phyloP scores from a whole-genome alignment of 2,888 invertebrate species.

The Torymus texanus region DNA sequence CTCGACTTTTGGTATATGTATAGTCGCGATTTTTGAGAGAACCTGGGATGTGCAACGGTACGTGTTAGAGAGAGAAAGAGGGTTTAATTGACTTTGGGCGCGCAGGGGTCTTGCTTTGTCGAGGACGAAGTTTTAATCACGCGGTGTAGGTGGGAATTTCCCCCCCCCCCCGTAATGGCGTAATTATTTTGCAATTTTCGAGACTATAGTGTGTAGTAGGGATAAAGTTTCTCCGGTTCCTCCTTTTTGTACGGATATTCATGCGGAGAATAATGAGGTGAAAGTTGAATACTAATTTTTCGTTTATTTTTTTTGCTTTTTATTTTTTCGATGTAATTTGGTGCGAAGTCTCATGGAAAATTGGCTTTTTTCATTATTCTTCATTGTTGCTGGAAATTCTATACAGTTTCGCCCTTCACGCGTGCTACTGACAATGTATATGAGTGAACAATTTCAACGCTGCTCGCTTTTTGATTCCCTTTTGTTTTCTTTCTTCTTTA shows the following conservation, averaged over 20 bases:
- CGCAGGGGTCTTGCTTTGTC: neutral
- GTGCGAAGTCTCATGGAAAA: neutral
- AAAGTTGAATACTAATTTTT: too few species aligned
- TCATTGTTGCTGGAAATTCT: constrained; percentile 11
- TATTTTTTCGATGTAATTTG: too few species aligned
- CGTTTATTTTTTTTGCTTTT: too few species aligned
- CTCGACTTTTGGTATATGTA: too few species aligned
- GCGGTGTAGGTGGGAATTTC: constrained; percentile 8
- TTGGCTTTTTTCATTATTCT: constrained; percentile 13
- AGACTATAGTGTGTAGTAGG: too few species aligned
- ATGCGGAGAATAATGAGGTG: too few species aligned
- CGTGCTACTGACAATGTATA: neutral
- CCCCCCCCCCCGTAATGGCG: neutral
- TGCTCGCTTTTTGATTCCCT: neutral
- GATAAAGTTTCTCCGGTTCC: too few species aligned
- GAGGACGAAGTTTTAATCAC: neutral
- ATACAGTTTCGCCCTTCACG: neutral
- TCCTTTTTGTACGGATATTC: too few species aligned
- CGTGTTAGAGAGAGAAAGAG: too few species aligned
- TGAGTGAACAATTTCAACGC: neutral
- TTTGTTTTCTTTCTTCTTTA: neutral
- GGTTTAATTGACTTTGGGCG: constrained; percentile 24
- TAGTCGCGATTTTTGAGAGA: too few species aligned
- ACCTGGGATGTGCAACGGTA: too few species aligned
- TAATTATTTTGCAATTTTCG: neutral